Base-by-base conservation (phyloP, 2,113 vertebrate species). In the Dissostichus mawsoni region DNA sequence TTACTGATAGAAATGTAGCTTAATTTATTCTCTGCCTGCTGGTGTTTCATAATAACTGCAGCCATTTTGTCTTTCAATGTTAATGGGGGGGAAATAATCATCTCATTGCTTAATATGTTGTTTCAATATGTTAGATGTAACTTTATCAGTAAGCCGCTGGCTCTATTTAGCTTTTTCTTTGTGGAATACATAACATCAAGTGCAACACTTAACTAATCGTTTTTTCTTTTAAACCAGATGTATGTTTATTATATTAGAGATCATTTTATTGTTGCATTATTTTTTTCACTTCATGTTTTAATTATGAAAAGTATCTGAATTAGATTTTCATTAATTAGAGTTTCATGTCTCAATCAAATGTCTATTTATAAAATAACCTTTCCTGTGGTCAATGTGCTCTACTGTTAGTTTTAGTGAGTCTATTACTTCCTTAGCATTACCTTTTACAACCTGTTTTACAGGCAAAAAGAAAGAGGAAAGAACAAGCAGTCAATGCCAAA, bases 401-500 rank as follows among this genome's bases (percentile, higher is more conserved):
- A 25, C 18, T 93, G 85, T 89, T 41, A 93, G 86, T 89, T 93
- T 92, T 87, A 94, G 80, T 91, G 81, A 93, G 83, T 85, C 67
- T 85, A 92, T 90, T 90, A 75, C 69, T 93, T 83, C 62, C 94
- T 44, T 67, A 94, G 44, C 92, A 87, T 96, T 92, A 94, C 93
- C 89, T 41, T 41, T 91, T 90, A 89, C 92, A 89, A 95, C 87
- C 92, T 95, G 82, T 96, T 96, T 95, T 95, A 90, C 94, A 99
- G 98, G 97, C 95, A 68, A 99, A 97, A 96, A 97, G 96, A 95
- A 98, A 95, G 94, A 99, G 96, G 95, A 99, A 97, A 90, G 97
- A 98, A 94, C 97, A 97, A 93, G 97, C 97, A 56, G 97, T 96
- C 89, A 98, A 98, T 95, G 97, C 97, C 87, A 98, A 97, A 96